These are phyloP conservation scores for Limanda limanda DNA, from an alignment of 2,113 vertebrate genomes.

Conservation along the genomic window DNA sequence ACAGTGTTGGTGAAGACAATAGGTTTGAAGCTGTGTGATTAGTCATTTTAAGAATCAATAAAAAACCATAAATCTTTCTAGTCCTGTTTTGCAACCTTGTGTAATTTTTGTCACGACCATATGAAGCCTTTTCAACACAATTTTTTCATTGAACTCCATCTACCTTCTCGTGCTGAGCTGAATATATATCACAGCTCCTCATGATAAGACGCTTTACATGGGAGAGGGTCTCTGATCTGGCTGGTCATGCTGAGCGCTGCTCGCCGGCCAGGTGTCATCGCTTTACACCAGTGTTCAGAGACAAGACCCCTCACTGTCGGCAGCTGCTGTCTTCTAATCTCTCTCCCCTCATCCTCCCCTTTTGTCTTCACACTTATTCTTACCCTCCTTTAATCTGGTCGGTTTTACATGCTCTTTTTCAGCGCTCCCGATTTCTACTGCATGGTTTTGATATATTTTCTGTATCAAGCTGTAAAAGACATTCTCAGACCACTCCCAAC, in stretches of 20 bases:
- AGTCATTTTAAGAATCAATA: neutral
- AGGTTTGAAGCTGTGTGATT: neutral
- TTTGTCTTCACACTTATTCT: neutral
- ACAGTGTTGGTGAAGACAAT: neutral
- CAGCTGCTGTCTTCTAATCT: conserved; percentile 59
- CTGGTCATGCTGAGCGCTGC: conserved; percentile 53
- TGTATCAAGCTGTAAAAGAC: neutral
- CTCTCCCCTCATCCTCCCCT: conserved; percentile 4
- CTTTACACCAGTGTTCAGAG: conserved; percentile 18
- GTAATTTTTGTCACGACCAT: neutral
- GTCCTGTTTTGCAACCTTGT: too few species aligned
- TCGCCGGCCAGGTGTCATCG: conserved; percentile 61
- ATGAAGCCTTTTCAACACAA: neutral
- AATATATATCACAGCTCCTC: neutral
- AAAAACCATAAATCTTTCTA: neutral
- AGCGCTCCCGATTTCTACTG: neutral
- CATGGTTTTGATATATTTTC: neutral
- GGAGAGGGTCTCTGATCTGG: conserved; percentile 45
- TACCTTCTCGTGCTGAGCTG: neutral
- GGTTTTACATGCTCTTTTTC: neutral
- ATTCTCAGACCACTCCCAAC: neutral
- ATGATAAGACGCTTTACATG: conserved; percentile 2
- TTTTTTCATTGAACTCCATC: neutral
- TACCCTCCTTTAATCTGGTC: neutral
- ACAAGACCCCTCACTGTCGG: conserved; percentile 60